These are phyloP conservation scores for Pseudomyrmex concolor DNA, from an alignment of 1,140 invertebrate genomes.

Conservation along the genomic window DNA sequence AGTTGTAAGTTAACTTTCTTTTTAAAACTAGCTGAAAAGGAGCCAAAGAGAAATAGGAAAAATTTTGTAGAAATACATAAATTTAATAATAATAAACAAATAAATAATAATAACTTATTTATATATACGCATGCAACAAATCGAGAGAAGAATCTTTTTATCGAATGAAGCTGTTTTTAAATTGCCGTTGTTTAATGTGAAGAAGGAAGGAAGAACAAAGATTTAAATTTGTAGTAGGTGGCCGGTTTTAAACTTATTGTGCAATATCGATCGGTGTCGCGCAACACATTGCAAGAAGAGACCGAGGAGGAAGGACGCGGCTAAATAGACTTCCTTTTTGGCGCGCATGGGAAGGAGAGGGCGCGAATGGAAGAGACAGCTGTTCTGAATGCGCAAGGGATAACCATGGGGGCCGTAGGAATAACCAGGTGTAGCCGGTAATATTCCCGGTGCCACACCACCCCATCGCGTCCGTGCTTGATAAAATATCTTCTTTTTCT, in stretches of 20 bases:
- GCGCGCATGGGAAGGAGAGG: constrained; percentile 18
- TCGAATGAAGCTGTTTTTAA: too few species aligned
- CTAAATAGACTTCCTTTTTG: constrained; percentile 32
- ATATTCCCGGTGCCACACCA: constrained; percentile 42
- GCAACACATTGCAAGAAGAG: background rate
- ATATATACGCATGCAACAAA: too few species aligned
- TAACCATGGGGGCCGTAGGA: constrained; percentile 71
- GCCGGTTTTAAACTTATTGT: background rate
- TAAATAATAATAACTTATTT: too few species aligned
- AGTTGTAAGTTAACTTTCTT: too few species aligned
- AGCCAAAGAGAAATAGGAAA: too few species aligned
- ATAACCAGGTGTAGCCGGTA: constrained; percentile 76
- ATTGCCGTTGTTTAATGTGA: too few species aligned
- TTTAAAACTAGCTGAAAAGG: too few species aligned
- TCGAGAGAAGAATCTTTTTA: too few species aligned
- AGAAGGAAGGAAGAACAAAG: background rate
- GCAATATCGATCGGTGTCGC: constrained; percentile 4
- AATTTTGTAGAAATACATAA: too few species aligned
- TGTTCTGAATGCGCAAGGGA: constrained; percentile 73
- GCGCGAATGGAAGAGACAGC: constrained; percentile 72
- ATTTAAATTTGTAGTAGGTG: background rate
- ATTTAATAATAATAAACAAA: too few species aligned
- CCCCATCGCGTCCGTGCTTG: background rate
- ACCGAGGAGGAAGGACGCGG: background rate
- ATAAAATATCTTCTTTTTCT: constrained; percentile 26